Conservation (phyloP, 2,113 vertebrate genomes). For the Nothoprocta perdicaria region DNA sequence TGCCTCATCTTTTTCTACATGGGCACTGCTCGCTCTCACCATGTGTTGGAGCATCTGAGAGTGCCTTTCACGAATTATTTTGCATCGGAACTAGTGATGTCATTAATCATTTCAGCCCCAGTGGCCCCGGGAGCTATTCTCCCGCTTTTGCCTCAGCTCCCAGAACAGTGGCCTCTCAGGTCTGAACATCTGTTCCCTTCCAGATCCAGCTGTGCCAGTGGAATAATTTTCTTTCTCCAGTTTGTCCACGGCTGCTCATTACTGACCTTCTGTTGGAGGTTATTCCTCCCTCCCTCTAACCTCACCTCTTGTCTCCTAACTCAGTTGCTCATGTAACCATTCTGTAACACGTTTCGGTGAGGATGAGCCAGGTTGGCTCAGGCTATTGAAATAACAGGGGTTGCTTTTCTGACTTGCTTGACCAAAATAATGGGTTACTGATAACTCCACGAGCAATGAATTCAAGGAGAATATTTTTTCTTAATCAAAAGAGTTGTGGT, state of each 20-base stretch:
- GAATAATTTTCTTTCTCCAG: neutral
- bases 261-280: neutral
- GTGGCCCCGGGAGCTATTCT: neutral
- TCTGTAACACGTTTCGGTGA: neutral
- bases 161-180: neutral
- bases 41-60: neutral
- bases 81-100: neutral
- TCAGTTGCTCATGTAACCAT: neutral
- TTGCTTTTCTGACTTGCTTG: neutral
- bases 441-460: neutral
- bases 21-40: accelerated
- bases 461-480: neutral
- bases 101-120: accelerated
- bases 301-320: neutral
- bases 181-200: neutral
- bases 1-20: accelerated
- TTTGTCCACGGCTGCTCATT: neutral
- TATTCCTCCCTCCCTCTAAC: neutral
- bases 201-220: neutral
- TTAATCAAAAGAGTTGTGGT: neutral
- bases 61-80: neutral
- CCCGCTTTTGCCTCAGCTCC: neutral
- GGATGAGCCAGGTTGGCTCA: neutral
- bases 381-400: neutral
- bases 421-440: neutral